These are phyloP conservation scores for Trididemnum clinides DNA, from an alignment of 23 tunicate species.

Conservation along the genomic window DNA sequence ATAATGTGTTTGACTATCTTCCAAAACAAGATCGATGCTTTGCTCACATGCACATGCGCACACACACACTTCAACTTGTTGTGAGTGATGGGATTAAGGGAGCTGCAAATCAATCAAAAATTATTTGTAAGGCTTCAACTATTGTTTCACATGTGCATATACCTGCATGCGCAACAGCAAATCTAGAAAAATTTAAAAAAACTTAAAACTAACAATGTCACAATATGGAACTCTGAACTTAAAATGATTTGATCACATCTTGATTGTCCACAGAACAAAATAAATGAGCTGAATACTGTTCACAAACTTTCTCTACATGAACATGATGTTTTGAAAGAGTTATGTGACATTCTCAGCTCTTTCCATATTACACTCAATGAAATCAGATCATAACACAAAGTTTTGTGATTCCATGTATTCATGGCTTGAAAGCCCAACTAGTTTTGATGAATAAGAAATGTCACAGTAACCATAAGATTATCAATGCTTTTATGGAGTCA, in stretches of 20 bases:
- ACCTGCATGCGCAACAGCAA: not conserved
- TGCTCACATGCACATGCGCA: too few species aligned
- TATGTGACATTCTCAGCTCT: not conserved
- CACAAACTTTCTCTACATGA: not conserved
- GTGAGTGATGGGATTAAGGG: not conserved
- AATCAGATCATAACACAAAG: not conserved
- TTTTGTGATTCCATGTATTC: not conserved
- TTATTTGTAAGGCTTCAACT: not conserved
- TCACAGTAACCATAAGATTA: too few species aligned
- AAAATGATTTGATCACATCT: not conserved
- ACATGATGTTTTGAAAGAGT: not conserved
- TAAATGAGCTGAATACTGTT: not conserved
- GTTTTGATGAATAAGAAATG: not conserved
- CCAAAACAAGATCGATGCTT: constrained; percentile 8
- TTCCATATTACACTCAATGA: not conserved
- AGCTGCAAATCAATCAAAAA: not conserved
- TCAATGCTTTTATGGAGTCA: too few species aligned
- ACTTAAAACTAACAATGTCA: not conserved
- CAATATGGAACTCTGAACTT: not conserved
- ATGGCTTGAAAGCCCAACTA: not conserved
- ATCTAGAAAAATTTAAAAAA: not conserved
- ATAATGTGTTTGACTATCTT: not conserved
- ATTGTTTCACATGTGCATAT: not conserved
- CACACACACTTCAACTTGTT: constrained; percentile 1
- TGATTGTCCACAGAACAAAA: not conserved